Percentiles rank a stretch among this genome's conserved stretches.
phyloP scores from a whole-genome alignment of 2,888 invertebrate genomes.

The Drosophila acutilabella region DNA sequence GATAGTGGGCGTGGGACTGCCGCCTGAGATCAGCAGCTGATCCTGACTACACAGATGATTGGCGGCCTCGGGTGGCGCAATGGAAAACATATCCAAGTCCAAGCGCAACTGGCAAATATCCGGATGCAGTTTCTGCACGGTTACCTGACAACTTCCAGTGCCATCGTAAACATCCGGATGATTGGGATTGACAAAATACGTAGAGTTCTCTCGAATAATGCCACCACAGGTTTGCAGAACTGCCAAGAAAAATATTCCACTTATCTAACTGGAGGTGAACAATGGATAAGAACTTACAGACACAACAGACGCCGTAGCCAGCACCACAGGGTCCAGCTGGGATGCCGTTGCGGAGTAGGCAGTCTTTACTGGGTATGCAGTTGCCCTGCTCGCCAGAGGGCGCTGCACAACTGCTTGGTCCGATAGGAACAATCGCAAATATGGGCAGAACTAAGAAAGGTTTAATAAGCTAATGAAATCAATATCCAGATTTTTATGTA shows the following conservation, averaged over 20 bases:
- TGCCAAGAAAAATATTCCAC: slow-evolving; percentile 75
- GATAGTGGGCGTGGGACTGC: slow-evolving; percentile 91
- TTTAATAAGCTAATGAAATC: slow-evolving; percentile 15
- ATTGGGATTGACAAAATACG: slow-evolving; percentile 93
- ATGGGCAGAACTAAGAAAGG: slow-evolving; percentile 89
- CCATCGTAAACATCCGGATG: slow-evolving; percentile 91
- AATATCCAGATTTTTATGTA: neutral
- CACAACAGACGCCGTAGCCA: slow-evolving; percentile 84
- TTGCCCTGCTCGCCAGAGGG: slow-evolving; percentile 93
- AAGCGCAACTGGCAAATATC: slow-evolving; percentile 94
- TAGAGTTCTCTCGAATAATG: slow-evolving; percentile 91
- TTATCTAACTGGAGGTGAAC: neutral
- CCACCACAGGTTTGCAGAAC: slow-evolving; percentile 93
- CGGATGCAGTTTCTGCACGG: slow-evolving; percentile 90
- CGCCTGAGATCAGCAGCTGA: slow-evolving; percentile 94
- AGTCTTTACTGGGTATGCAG: slow-evolving; percentile 90
- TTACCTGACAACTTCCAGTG: slow-evolving; percentile 94
- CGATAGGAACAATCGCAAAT: slow-evolving; percentile 92
- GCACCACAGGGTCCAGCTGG: slow-evolving; percentile 92
- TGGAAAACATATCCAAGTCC: slow-evolving; percentile 91
- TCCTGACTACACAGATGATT: slow-evolving; percentile 94
- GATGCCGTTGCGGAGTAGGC: slow-evolving; percentile 89
- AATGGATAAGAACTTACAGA: slow-evolving; percentile 76
- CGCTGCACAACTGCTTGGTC: slow-evolving; percentile 91
- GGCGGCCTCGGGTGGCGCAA: slow-evolving; percentile 90